Percentiles rank a stretch among this genome's conserved stretches.
Conservation (phyloP, 1,140 invertebrate genomes). For the Eufriesea mexicana region DNA sequence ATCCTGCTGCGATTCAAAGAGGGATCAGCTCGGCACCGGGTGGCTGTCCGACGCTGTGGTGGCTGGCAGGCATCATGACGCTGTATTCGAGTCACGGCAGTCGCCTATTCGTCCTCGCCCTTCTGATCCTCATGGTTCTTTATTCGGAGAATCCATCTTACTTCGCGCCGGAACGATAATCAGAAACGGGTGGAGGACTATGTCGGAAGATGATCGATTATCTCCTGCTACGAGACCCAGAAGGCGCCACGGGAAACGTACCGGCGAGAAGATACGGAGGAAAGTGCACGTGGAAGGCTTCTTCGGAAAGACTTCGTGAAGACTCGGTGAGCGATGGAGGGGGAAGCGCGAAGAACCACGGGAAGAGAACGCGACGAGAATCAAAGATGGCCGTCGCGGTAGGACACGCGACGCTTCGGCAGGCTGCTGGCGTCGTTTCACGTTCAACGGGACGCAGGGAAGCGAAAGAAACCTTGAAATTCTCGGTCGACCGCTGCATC, state of each 20-base stretch:
- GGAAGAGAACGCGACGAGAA: slow-evolving; percentile 19
- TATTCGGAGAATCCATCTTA: slow-evolving; percentile 71
- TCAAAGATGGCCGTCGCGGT: no score
- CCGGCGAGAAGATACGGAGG: slow-evolving; percentile 14
- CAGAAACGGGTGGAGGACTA: slow-evolving; percentile 54
- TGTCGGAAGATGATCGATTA: slow-evolving; percentile 62
- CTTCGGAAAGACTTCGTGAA: slow-evolving; percentile 26
- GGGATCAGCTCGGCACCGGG: slow-evolving; percentile 80
- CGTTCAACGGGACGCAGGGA: slow-evolving; percentile 38
- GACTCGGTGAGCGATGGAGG: not conserved
- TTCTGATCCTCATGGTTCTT: slow-evolving; percentile 75
- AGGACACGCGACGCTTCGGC: not conserved
- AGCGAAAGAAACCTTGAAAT: slow-evolving; percentile 23
- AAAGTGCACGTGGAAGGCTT: slow-evolving; percentile 21
- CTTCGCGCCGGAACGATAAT: slow-evolving; percentile 77
- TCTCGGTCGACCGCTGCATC: slow-evolving; percentile 45
- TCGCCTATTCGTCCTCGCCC: slow-evolving; percentile 73
- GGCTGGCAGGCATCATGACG: slow-evolving; percentile 79
- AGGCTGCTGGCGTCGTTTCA: slow-evolving; percentile 5
- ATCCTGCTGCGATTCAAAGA: slow-evolving; percentile 81
- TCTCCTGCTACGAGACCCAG: slow-evolving; percentile 63
- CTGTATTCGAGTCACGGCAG: slow-evolving; percentile 77
- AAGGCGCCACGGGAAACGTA: slow-evolving; percentile 51
- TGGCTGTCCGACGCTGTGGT: slow-evolving; percentile 79
- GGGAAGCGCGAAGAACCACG: slow-evolving; percentile 47